phyloP scores from a whole-genome alignment of 2,797 vertebrate species.

The Gephyroberyx darwinii region DNA sequence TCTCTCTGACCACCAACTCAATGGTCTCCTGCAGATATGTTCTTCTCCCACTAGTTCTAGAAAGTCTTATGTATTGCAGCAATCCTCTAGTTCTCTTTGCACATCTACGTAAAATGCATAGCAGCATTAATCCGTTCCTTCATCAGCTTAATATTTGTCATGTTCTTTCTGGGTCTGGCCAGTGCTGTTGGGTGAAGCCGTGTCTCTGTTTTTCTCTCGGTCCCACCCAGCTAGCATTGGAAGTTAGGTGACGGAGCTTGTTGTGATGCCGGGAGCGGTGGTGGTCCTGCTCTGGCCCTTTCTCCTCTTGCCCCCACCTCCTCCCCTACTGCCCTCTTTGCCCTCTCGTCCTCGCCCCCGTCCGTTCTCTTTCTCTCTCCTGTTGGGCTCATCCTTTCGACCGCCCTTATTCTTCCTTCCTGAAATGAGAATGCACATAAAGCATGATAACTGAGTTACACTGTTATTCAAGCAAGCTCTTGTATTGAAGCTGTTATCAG shows the following conservation, averaged over 20 bases:
- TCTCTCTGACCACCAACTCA: constrained; percentile 41
- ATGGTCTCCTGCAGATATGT: constrained; percentile 54
- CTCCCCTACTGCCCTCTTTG: constrained; percentile 55
- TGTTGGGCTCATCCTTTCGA: constrained; percentile 67
- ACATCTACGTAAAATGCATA: constrained; percentile 82
- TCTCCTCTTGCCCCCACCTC: constrained; percentile 81
- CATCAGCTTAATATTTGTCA: constrained; percentile 56
- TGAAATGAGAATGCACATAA: constrained; percentile 65
- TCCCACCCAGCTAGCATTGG: constrained; percentile 46
- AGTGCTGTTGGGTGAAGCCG: constrained; percentile 48
- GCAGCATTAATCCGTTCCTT: constrained; percentile 83
- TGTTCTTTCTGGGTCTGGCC: constrained; percentile 24
- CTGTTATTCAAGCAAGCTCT: not conserved
- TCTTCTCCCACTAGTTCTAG: constrained; percentile 42
- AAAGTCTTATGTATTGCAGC: constrained; percentile 72
- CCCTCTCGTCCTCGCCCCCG: constrained; percentile 72
- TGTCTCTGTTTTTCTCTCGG: constrained; percentile 33
- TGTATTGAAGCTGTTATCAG: constrained; percentile 11
- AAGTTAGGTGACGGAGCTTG: constrained; percentile 84
- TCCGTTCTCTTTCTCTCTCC: constrained; percentile 69
- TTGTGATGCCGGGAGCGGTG: constrained; percentile 72
- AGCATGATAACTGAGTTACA: constrained; percentile 10
- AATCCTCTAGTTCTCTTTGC: constrained; percentile 84
- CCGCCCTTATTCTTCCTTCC: constrained; percentile 80
- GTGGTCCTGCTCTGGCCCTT: constrained; percentile 85